These are phyloP conservation scores for Eptesicus fuscus DNA, from an alignment of 2,113 vertebrate species.

Conservation along the genomic window DNA sequence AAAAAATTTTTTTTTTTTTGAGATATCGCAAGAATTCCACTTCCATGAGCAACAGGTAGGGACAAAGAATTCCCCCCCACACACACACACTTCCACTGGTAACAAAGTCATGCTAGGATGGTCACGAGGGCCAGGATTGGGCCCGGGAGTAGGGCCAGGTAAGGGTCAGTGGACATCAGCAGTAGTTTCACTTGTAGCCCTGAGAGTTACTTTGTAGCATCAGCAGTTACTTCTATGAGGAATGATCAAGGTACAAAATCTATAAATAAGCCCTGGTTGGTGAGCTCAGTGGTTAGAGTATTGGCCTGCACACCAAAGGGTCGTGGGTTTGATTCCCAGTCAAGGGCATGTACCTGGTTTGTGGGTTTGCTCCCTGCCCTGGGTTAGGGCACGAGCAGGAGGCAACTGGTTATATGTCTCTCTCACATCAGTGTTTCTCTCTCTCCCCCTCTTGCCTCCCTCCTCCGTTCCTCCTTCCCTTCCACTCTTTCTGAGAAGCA, in stretches of 20 bases:
- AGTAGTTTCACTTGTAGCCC: neutral
- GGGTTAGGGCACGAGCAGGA: too few species aligned
- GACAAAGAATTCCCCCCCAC: neutral
- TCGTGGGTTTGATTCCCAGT: too few species aligned
- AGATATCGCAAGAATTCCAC: neutral
- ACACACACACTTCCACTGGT: accelerated
- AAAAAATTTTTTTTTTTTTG: neutral
- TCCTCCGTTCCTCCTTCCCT: too few species aligned
- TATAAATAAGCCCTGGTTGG: neutral
- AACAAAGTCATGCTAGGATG: neutral
- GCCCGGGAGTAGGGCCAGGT: too few species aligned
- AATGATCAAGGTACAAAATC: neutral
- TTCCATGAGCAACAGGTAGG: neutral
- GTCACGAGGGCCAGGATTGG: neutral
- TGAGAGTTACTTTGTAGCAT: neutral
- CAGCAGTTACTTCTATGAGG: neutral
- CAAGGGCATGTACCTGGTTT: too few species aligned
- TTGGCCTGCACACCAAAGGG: too few species aligned
- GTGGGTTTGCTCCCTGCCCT: too few species aligned
- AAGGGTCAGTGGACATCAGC: neutral
- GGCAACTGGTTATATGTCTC: too few species aligned
- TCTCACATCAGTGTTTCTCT: too few species aligned
- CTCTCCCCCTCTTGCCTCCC: too few species aligned
- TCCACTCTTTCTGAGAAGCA: too few species aligned
- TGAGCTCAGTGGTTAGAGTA: too few species aligned